Evolutionary conservation across 2,113 vertebrate species (phyloP), one percentile per base, ranked within the genome.

Genomic region (Rhombomys opimus): DNA sequence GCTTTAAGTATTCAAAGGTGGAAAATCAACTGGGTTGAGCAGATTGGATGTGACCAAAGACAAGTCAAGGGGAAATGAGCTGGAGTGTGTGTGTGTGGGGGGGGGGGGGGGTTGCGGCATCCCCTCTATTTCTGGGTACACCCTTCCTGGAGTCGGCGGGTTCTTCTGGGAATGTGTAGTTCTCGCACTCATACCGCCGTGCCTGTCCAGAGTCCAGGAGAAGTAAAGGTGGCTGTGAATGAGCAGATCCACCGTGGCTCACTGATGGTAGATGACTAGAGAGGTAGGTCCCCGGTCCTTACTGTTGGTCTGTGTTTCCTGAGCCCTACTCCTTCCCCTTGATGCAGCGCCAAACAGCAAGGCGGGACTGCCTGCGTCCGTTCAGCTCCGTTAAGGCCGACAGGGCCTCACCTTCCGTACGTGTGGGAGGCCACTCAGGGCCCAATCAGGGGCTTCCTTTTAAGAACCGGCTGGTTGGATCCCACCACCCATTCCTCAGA

Each of bases 211-310:
- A 87, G 63, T 63, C 35, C 61, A 87, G 61, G 70, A 67, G 30
- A 93, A 35, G 70, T 87, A 70, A 86, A 68, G 93, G 72, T 87
- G 77, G 35, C 90, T 89, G 27, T 94, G 90, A 96, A 68, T 54
- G 57, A 94, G 52, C 35, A 89, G 54, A 70, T 70, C 59, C 23
- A 46, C 27, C 32, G 3, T 54, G 52, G n/a, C 32, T 46, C 54
- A 18, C 38, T 75, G 59, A 88, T 32, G 81, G 14, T 88, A n/a
- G 59, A 12, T n/a, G 8, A 35, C 30, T 70, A 0, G 11, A 41
- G 12, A 27, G 50, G 54, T 57, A 41, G 57, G 61, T 35, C 59
- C 35, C 25, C 38, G 63, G n/a, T 46, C 84, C 86, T 67, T 73
- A 63, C 41, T 15, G 80, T 41, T 85, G 59, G 54, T 68, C 67